Evolutionary conservation across 1,140 invertebrate genomes (phyloP), one percentile per base, ranked within the genome.

Genomic region (Papilio machaon): DNA sequence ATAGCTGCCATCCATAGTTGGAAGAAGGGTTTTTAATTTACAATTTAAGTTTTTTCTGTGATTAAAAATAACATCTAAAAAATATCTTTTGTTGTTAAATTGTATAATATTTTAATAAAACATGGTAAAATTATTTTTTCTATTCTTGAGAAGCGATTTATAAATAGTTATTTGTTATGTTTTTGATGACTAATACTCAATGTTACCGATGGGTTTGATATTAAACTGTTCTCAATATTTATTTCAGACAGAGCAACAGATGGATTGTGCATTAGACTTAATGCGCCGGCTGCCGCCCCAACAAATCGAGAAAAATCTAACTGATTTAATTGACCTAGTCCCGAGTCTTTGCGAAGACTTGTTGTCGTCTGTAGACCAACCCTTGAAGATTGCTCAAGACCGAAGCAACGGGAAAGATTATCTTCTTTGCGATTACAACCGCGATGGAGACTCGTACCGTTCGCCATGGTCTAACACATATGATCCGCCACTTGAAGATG

Each of bases 381-480:
- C 99, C 13, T 95, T 99, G 75, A 99, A 99, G 96, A 99, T 99
- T 87, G 98, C 98, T 80, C 97, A 98, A 93, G 99, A 99, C 94
- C 98, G 98, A 91, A 97, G 97, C 87, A 97, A 97, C 82, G 99
- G 99, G 47, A 99, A 99, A 95, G 99, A 99, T 94, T 99, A 99
- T 95, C 95, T 99, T 78, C 95, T 99, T 4, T 99, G 99, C 95
- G 99, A 99, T 95, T 99, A 99, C 91, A 99, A 94, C 77, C 96
- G 99, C 91, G 99, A 99, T 95, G 99, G 99, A 35, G 99, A 99
- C 95, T 99, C 99, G 17, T 99, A 99, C 94, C 97, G 99, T 85
- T 99, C 99, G 52, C 99, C 99, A 10, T 99, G 99, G 99, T 99
- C 98, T 80, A 99, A 99, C 95, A 97, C 97, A 1, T 99, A 99